A percentile compares a stretch with the other conserved stretches of the same genome.
Evolutionary conservation across 2,888 invertebrate genomes (phyloP).

Genomic region (Oligia latruncula): DNA sequence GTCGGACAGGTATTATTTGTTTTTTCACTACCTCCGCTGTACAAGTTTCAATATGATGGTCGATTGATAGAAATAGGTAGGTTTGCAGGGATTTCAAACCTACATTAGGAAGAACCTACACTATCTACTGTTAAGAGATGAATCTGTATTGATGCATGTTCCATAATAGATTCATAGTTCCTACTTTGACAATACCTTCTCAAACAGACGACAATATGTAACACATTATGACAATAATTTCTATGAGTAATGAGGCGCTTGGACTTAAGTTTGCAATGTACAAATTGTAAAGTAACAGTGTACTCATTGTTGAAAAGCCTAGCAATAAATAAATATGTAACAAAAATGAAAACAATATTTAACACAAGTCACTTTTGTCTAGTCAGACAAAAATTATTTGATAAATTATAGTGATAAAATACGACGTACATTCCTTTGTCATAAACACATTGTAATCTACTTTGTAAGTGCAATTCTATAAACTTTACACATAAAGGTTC

Average conservation of each 20-base stretch:
- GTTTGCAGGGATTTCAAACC: background rate
- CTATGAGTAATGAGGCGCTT: background rate
- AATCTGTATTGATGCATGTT: background rate
- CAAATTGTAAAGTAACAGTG: background rate
- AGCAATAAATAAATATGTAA: background rate
- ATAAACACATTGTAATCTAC: background rate
- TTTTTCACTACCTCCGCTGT: background rate
- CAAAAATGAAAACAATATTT: background rate
- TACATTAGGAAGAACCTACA: background rate
- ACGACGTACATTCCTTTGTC: background rate
- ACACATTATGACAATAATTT: background rate
- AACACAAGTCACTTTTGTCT: background rate
- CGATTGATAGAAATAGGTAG: background rate
- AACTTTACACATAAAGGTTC: slow-evolving; percentile 7
- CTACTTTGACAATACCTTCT: background rate
- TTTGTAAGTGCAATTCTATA: background rate
- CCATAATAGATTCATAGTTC: background rate
- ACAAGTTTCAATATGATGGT: background rate
- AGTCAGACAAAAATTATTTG: background rate
- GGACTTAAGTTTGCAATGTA: background rate
- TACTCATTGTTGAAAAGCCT: background rate
- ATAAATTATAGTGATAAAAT: background rate
- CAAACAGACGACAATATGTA: background rate
- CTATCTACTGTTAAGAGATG: background rate
- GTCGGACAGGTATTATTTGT: background rate